Evolutionary conservation across 2,797 vertebrate genomes (phyloP), one percentile per base, ranked within the genome.

Genomic region (Platalea minor): DNA sequence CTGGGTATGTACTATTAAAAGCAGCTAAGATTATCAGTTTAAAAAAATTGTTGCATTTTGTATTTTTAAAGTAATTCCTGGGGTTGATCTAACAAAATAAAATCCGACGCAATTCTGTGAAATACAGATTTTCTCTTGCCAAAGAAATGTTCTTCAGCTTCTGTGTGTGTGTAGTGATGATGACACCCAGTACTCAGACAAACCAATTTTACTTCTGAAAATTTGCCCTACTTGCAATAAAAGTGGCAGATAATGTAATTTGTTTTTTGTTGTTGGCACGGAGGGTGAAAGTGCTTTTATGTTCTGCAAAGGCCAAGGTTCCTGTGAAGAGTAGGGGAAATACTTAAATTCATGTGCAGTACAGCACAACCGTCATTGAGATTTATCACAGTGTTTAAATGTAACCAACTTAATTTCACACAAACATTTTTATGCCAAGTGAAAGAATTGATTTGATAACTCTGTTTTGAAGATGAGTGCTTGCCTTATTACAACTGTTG

Each of bases 361-460:
- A 68, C 54, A 79, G 48, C 84, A 51, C 39, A 88, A 17, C 57
- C 10, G 6, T 94, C 92, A 85, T 3, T 77, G 64, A 84, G 85
- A 95, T 96, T 96, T 97, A 94, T 93, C 94, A 82, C 92, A 94
- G 70, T 82, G 70, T 91, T 95, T 95, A 95, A 94, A 96, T 76
- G 95, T 95, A 96, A 96, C 91, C 91, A 94, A 94, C 83, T 93
- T 97, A 95, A 96, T 96, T 96, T 96, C 94, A 94, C 93, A 91
- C 92, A 94, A 96, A 96, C 79, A 85, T 91, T 95, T 97, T 94
- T 91, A 94, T 96, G 87, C 82, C 93, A 89, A 95, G 69, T 92
- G 76, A 91, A 92, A 94, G 69, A 96, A 94, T 69, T 96, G 73
- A 90, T 91, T 96, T 95, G 93, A 88, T 94, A 95, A 93, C 72